Evolutionary conservation across 2,113 vertebrate species (phyloP).

Genomic region (Mesoclemmys tuberculata): DNA sequence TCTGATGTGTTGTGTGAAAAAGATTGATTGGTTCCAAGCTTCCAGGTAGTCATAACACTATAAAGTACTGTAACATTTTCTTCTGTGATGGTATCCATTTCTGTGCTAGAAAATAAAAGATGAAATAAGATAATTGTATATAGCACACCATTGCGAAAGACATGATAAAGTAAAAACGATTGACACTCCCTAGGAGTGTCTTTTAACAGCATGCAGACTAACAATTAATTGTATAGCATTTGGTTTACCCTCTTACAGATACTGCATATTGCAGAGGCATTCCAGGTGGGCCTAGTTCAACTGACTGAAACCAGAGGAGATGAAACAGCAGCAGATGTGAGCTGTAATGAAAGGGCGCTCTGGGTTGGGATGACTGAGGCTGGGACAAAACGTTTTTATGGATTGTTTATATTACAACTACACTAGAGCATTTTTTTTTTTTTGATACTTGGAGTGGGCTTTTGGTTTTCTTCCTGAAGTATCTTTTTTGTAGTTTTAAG

Average conservation of each 20-base stretch:
- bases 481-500: rapidly evolving
- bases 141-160: not conserved
- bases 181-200: not conserved
- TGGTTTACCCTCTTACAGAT: not conserved
- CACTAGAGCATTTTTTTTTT: not conserved
- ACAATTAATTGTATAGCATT: not conserved
- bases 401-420: not conserved
- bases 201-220: rapidly evolving
- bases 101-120: constrained; percentile 47
- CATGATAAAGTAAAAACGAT: not conserved
- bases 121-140: not conserved
- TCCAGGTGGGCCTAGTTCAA: not conserved
- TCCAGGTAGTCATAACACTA: not conserved
- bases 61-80: not conserved
- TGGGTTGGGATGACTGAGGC: not conserved
- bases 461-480: not conserved
- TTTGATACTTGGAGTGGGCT: not conserved
- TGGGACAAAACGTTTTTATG: not conserved
- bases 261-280: not conserved
- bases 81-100: constrained; percentile 57
- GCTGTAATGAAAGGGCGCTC: not conserved
- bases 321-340: not conserved
- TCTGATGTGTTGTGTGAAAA: not conserved
- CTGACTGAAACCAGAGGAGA: not conserved
- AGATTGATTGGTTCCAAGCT: not conserved